phyloP scores from a whole-genome alignment of 2,888 invertebrate genomes.

The Sesamia inferens region DNA sequence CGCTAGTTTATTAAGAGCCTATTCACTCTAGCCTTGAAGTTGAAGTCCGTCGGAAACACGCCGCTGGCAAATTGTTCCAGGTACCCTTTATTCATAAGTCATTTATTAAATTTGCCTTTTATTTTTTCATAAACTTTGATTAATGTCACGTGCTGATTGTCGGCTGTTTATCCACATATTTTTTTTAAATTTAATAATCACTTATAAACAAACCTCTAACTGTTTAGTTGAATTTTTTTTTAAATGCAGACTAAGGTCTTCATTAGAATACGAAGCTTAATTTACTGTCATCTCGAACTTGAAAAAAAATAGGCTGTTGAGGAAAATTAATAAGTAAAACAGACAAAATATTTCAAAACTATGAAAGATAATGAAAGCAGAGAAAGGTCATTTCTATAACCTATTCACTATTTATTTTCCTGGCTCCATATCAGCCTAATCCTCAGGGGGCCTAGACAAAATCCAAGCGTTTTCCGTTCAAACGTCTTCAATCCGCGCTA shows the following conservation, averaged over 20 bases:
- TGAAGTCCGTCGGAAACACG: too few species aligned
- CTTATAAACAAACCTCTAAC: background rate
- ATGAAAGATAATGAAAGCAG: background rate
- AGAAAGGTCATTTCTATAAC: background rate
- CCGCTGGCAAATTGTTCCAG: too few species aligned
- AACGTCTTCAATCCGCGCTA: too few species aligned
- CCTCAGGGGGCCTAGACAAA: too few species aligned
- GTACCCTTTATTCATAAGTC: too few species aligned
- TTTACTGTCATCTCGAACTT: background rate
- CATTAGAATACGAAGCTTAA: background rate
- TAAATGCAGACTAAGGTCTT: background rate
- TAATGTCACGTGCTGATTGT: too few species aligned
- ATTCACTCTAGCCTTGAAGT: too few species aligned
- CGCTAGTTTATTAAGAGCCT: too few species aligned
- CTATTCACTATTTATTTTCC: constrained; percentile 15
- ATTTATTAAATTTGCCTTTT: too few species aligned
- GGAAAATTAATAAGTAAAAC: background rate
- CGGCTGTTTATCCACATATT: too few species aligned
- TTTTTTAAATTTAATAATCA: background rate
- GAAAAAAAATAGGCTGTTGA: background rate
- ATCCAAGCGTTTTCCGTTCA: too few species aligned
- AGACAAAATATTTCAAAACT: background rate
- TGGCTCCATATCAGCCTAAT: constrained; percentile 2
- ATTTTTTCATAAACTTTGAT: too few species aligned
- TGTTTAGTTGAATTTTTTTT: background rate